Evolutionary conservation across 2,113 vertebrate genomes (phyloP), one percentile per base, ranked within the genome.

Genomic region (Phycodurus eques): DNA sequence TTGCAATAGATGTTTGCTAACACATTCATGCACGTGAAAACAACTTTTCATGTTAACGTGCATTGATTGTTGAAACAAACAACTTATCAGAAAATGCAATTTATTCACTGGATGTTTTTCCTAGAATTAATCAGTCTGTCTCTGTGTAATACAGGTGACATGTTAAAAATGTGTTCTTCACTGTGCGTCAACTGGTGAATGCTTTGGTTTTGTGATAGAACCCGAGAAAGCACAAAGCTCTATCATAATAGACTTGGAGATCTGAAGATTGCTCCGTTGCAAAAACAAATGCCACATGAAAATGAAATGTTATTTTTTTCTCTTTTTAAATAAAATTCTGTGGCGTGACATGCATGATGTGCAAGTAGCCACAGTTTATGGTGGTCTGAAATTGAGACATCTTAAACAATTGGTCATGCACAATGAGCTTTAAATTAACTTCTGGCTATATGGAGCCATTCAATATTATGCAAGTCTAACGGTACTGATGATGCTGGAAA

Each of bases 401-500:
- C 68, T 68, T 70, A 9, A 56, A 68, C 19, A 13, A 70, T 75
- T 51, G 46, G 53, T 78, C 68, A 65, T 35, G 59, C 13, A 75
- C 43, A 76, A 44, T 59, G 77, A 78, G 86, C 84, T 84, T 87
- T 85, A 81, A 83, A 67, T 76, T 35, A 46, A 46, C 12, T n/a
- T 77, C 42, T 74, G 83, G 81, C 85, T 85, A 82, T 85, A 81
- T 87, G 77, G 78, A 73, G 80, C 79, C 79, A 68, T 76, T 81
- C 46, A 76, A 70, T 76, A 78, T 83, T 65, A 71, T 81, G 78
- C 70, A 76, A 82, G 70, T 76, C 78, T 82, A 74, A 88, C 87
- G 90, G 90, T 91, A 91, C 89, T 83, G 66, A 83, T 39, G 42
- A 89, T 87, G 90, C 88, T 89, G 81, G 85, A 88, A 12, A 49